Evolutionary conservation across 2,888 invertebrate genomes (phyloP), one percentile per base, ranked within the genome.

Genomic region (Listrodromus nycthemerus): DNA sequence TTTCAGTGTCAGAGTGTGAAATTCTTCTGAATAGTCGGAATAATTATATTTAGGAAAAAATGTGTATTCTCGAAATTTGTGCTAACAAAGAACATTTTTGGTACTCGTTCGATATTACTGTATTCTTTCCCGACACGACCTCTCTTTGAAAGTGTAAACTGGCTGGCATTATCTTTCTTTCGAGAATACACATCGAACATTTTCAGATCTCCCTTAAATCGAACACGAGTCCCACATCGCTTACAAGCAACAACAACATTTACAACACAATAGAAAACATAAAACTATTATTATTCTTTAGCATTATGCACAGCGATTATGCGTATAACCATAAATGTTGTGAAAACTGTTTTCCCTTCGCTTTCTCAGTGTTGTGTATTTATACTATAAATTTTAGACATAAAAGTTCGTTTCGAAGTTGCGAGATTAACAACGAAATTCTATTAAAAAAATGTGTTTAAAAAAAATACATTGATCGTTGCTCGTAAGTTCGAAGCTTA

Each of bases 161-260:
- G 3, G 55, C 8, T 21, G 21, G 13, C 1, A 3, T 55, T 24
- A 13, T 24, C 41, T 13, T 45, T 45, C 21, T 13, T 55, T 21
- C 21, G 24, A 21, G 55, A 55, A 21, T 24, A 55, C 21, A 5
- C 21, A 55, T 24, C 24, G 8, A 24, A 55, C 13, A 76, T 76
- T 70, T 48, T 71, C 79, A 71, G 71, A 79, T 55, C 50, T 73
- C 61, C 45, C 8, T 24, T 19, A n/a, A 50, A 52, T 63, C 37
- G 27, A 27, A 30, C 63, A 37, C 45, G 65, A 78, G 37, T 50
- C 52, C 70, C 77, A 66, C 66, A 84, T 79, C 61, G 88, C 89
- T 90, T 90, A 89, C 89, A 88, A 85, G 87, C 87, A 86, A 86
- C 85, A 84, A 87, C 81, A 55, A 89, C 82, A 73, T 82, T 61